Evolutionary conservation across 2,797 vertebrate genomes (phyloP).

Genomic region (Propithecus perrieri): DNA sequence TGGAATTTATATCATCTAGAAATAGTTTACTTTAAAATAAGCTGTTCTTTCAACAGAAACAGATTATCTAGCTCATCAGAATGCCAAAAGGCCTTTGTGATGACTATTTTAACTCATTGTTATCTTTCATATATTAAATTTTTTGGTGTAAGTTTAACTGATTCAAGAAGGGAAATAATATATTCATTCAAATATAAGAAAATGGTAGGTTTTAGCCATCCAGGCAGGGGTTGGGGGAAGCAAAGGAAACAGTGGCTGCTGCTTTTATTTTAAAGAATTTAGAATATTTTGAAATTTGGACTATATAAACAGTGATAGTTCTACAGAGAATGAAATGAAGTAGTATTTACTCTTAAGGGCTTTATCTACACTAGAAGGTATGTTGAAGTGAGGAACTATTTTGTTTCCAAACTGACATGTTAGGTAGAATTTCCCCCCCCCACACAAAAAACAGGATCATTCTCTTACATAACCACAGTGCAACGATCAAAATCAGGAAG

Average conservation of each 20-base stretch:
- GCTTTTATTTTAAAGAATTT: conserved; percentile 44
- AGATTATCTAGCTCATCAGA: conserved; percentile 10
- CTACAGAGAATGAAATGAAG: conserved; percentile 19
- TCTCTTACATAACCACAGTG: neutral
- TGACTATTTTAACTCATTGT: neutral
- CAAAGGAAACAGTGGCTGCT: neutral
- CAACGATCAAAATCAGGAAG: neutral
- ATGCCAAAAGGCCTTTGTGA: neutral
- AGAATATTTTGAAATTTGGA: conserved; percentile 47
- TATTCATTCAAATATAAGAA: conserved; percentile 23
- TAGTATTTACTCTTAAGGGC: neutral
- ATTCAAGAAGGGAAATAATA: neutral
- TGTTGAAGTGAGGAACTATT: neutral
- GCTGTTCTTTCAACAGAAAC: conserved; percentile 9
- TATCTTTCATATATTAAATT: neutral
- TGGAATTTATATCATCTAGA: neutral
- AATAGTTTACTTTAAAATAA: conserved; percentile 52
- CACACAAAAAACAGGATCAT: neutral
- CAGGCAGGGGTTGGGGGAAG: neutral
- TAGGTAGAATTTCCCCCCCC: neutral
- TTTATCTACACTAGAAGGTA: conserved; percentile 27
- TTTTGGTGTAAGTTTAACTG: conserved; percentile 30
- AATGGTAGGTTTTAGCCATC: conserved; percentile 24
- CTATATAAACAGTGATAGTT: neutral
- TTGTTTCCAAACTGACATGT: conserved; percentile 19